Percentiles rank a stretch among this genome's conserved stretches.
phyloP scores from a whole-genome alignment of 1,140 invertebrate genomes.

The Aphis gossypii region DNA sequence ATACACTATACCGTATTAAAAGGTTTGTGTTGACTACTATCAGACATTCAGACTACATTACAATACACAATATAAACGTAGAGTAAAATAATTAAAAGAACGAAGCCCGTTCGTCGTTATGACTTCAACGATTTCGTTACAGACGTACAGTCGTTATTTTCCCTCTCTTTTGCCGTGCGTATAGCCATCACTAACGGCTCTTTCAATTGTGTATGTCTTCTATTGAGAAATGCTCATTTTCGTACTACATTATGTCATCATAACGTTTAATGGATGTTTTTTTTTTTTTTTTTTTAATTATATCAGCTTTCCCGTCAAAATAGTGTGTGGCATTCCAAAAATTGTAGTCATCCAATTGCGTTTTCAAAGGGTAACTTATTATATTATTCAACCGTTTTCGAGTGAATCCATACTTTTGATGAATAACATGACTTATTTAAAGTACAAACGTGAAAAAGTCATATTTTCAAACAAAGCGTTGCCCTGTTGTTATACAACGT shows the following conservation, averaged over 20 bases:
- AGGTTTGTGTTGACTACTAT: neutral
- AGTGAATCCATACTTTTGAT: neutral
- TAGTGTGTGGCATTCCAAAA: neutral
- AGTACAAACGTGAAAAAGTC: neutral
- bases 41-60: neutral
- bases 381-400: neutral
- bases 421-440: neutral
- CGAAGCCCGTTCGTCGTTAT: neutral
- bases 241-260: neutral
- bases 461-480: neutral
- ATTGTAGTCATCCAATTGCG: neutral
- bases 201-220: neutral
- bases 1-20: neutral
- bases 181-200: neutral
- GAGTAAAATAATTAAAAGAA: conserved; percentile 1
- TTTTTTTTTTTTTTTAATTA: neutral
- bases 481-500: neutral
- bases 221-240: conserved; percentile 23
- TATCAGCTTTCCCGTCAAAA: neutral
- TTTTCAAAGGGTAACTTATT: neutral
- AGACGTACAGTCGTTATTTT: neutral
- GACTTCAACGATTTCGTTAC: neutral
- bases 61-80: neutral
- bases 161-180: neutral
- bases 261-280: neutral